These are phyloP conservation scores for Maconellicoccus hirsutus DNA, from an alignment of 1,140 invertebrate species.

Conservation along the genomic window DNA sequence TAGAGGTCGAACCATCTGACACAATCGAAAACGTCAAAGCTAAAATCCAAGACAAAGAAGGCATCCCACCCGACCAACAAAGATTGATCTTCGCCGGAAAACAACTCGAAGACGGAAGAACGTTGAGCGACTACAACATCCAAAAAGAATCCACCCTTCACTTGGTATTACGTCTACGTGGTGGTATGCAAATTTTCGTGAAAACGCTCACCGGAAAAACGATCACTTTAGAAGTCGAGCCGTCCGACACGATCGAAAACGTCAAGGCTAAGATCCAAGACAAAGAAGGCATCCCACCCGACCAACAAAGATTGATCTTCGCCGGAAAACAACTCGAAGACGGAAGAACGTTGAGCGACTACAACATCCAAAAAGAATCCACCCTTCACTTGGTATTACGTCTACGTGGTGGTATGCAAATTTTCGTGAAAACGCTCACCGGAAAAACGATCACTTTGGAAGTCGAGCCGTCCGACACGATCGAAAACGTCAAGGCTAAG, in stretches of 20 bases:
- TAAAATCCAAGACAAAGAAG: slow-evolving; percentile 84
- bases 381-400: slow-evolving; percentile 54
- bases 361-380: slow-evolving; percentile 56
- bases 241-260: slow-evolving; percentile 64
- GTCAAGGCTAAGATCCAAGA: slow-evolving; percentile 67
- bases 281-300: slow-evolving; percentile 57
- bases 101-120: slow-evolving; percentile 32
- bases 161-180: slow-evolving; percentile 52
- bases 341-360: slow-evolving; percentile 56
- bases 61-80: slow-evolving; percentile 61
- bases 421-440: slow-evolving; percentile 73
- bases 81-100: slow-evolving; percentile 53
- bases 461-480: slow-evolving; percentile 62
- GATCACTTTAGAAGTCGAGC: slow-evolving; percentile 57
- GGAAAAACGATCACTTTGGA: slow-evolving; percentile 78
- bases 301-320: slow-evolving; percentile 60
- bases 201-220: slow-evolving; percentile 64
- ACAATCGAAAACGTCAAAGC: slow-evolving; percentile 92
- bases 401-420: slow-evolving; percentile 61
- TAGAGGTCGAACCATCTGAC: slow-evolving; percentile 79
- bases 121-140: slow-evolving; percentile 62
- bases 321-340: slow-evolving; percentile 71
- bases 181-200: slow-evolving; percentile 59
- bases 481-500: slow-evolving; percentile 66
- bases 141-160: slow-evolving; percentile 71